Evolutionary conservation across 2,797 vertebrate species (phyloP).

Genomic region (Pterois miles): DNA sequence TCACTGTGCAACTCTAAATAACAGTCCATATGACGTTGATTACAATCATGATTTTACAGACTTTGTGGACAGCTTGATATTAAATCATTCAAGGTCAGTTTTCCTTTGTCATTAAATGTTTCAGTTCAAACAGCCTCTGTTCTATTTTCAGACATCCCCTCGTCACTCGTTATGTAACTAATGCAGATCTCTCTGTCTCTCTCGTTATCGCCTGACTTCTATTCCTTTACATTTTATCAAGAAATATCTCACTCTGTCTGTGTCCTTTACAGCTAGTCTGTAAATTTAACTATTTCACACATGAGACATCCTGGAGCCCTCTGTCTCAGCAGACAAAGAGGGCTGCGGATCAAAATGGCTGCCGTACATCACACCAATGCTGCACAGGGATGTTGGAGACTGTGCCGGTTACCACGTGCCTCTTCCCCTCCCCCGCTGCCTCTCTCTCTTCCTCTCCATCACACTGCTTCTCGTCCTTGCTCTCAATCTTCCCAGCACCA

Average conservation of each 20-base stretch:
- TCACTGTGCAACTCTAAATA: background rate
- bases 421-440: constrained; percentile 75
- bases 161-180: constrained; percentile 27
- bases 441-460: constrained; percentile 63
- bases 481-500: constrained; percentile 34
- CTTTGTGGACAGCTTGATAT: background rate
- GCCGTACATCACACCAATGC: constrained; percentile 64
- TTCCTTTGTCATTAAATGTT: background rate
- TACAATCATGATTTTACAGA: background rate
- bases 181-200: background rate
- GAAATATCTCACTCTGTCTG: background rate
- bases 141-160: constrained; percentile 28
- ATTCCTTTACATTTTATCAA: background rate
- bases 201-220: background rate
- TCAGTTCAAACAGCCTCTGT: constrained; percentile 7
- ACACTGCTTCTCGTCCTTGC: constrained; percentile 27
- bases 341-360: constrained; percentile 78
- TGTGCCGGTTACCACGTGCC: constrained; percentile 63
- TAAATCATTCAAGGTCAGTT: background rate
- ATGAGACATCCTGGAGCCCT: background rate
- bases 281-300: constrained; percentile 1
- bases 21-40: background rate
- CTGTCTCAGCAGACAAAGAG: constrained; percentile 56
- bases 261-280: background rate
- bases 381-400: constrained; percentile 67